A percentile compares a stretch with the other conserved stretches of the same genome.
Evolutionary conservation across 2,113 vertebrate species (phyloP).

Genomic region (Martes martes): DNA sequence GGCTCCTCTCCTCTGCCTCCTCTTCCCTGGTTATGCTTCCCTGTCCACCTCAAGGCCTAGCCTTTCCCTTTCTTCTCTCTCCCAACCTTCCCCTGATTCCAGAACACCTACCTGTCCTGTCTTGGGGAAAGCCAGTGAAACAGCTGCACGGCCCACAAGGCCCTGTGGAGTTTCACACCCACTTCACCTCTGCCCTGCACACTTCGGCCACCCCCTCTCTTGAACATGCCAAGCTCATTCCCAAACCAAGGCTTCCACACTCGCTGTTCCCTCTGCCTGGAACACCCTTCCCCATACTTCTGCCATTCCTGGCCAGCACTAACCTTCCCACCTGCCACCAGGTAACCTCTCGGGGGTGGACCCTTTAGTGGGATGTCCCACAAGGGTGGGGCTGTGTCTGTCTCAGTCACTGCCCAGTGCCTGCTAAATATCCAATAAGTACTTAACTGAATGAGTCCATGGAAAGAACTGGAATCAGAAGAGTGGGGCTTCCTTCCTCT

Average conservation of each 20-base stretch:
- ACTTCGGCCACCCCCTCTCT: background rate
- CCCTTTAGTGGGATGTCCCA: no score
- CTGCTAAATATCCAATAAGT: background rate
- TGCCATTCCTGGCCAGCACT: background rate
- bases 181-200: background rate
- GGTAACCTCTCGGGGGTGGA: background rate
- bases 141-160: background rate
- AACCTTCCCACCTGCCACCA: background rate
- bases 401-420: background rate
- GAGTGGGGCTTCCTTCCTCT: background rate
- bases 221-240: background rate
- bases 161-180: background rate
- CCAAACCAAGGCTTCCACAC: background rate
- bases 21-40: background rate
- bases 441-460: no score
- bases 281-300: background rate
- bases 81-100: background rate
- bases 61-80: background rate
- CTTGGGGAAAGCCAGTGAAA: background rate
- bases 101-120: background rate
- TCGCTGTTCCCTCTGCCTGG: background rate
- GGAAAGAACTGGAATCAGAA: background rate
- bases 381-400: fast-evolving
- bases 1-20: background rate
- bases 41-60: background rate